A percentile compares a stretch with the other conserved stretches of the same genome.
phyloP scores from a whole-genome alignment of 1,140 invertebrate species.

The Bathynomus jamesi region DNA sequence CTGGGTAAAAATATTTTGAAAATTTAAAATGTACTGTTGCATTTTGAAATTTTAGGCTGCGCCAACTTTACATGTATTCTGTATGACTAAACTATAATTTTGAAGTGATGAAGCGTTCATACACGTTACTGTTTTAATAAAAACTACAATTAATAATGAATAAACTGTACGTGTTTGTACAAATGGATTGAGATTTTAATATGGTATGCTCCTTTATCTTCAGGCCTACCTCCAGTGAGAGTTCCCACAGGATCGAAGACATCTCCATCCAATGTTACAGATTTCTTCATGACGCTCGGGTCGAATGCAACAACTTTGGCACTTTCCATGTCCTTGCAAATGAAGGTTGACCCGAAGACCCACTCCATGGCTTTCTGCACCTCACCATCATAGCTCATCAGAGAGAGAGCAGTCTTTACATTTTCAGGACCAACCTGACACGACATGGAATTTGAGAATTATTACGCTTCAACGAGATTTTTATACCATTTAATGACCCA shows the following conservation, averaged over 20 bases:
- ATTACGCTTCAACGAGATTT: not conserved
- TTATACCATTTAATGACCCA: not conserved
- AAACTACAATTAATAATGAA: too few species aligned
- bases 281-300: constrained; percentile 60
- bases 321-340: constrained; percentile 70
- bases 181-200: too few species aligned
- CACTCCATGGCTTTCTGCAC: constrained; percentile 72
- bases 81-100: too few species aligned
- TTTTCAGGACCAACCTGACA: constrained; percentile 65
- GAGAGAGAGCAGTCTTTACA: constrained; percentile 69
- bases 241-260: constrained; percentile 81
- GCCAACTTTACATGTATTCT: too few species aligned
- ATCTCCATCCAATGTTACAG: constrained; percentile 88
- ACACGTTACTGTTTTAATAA: too few species aligned
- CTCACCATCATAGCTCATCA: constrained; percentile 66
- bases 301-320: constrained; percentile 68
- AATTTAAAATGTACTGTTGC: too few species aligned
- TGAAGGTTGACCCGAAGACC: constrained; percentile 78
- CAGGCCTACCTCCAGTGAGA: constrained; percentile 71
- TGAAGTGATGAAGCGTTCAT: too few species aligned
- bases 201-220: too few species aligned
- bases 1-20: too few species aligned
- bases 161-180: too few species aligned
- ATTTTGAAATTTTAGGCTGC: too few species aligned
- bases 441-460: not conserved